These are phyloP conservation scores for Elymnias hypermnestra DNA, from an alignment of 1,140 invertebrate species.

Conservation along the genomic window DNA sequence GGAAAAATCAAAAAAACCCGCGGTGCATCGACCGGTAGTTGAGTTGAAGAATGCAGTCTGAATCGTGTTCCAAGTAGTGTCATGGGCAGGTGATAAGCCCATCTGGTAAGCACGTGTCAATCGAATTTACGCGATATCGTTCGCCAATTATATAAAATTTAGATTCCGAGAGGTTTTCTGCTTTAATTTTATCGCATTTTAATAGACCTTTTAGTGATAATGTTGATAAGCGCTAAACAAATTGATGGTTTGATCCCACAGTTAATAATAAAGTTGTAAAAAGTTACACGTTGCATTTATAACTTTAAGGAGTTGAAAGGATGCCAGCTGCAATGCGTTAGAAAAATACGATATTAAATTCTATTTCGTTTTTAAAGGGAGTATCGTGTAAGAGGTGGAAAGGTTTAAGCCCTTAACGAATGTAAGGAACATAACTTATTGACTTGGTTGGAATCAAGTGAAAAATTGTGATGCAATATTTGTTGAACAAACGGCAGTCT, in stretches of 20 bases:
- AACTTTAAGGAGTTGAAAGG: neutral
- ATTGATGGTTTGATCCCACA: slow-evolving; percentile 8
- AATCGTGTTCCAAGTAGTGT: slow-evolving; percentile 42
- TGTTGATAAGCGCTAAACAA: slow-evolving; percentile 13
- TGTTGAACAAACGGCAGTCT: no score
- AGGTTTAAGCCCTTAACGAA: no score
- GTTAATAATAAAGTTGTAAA: neutral
- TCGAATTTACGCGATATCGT: slow-evolving; percentile 39
- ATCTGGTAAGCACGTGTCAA: slow-evolving; percentile 62
- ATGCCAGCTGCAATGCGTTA: slow-evolving; percentile 1
- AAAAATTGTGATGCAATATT: no score
- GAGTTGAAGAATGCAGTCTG: slow-evolving; percentile 54
- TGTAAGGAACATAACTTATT: no score
- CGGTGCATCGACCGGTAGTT: slow-evolving; percentile 48
- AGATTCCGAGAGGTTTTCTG: slow-evolving; percentile 33
- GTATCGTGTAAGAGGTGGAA: no score
- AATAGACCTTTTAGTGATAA: slow-evolving; percentile 19
- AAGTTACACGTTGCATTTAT: neutral
- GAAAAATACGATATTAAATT: neutral
- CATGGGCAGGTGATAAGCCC: slow-evolving; percentile 53
- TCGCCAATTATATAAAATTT: slow-evolving; percentile 47
- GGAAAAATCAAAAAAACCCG: slow-evolving; percentile 19
- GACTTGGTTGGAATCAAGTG: no score
- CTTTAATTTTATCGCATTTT: slow-evolving; percentile 22
- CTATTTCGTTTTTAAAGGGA: no score